Percentiles rank a stretch among this genome's conserved stretches.
Conservation (phyloP, 2,797 vertebrate genomes). For the Molossus alvarezi region DNA sequence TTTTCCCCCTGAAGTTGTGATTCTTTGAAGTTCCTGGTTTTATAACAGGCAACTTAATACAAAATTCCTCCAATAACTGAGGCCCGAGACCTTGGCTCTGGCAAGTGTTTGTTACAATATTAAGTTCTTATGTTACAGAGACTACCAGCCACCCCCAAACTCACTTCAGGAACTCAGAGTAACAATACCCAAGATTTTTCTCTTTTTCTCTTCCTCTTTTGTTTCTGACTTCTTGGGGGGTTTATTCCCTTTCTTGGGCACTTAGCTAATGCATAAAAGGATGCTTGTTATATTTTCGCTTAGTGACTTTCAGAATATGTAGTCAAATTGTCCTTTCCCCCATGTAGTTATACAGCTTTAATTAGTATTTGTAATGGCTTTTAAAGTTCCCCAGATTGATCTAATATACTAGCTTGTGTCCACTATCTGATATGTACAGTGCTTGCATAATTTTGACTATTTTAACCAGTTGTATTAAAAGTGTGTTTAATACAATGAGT, state of each 20-base stretch:
- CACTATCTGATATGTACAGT: not conserved
- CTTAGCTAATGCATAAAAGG: not conserved
- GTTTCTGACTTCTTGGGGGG: not conserved
- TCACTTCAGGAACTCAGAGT: no score
- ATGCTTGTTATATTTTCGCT: not conserved
- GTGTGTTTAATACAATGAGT: not conserved
- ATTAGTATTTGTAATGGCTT: constrained; percentile 13
- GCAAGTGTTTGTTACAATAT: not conserved
- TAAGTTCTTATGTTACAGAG: not conserved
- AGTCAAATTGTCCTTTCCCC: not conserved
- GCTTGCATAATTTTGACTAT: not conserved
- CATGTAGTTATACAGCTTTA: not conserved
- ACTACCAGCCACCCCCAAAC: not conserved
- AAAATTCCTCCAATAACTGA: constrained; percentile 21
- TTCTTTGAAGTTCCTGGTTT: constrained; percentile 22
- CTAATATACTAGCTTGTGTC: not conserved
- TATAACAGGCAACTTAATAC: not conserved
- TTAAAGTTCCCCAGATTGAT: not conserved
- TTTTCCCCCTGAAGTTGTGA: not conserved
- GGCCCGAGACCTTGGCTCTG: not conserved
- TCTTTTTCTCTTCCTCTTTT: not conserved
- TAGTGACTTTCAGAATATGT: not conserved
- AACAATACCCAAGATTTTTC: not conserved
- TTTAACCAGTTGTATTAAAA: constrained; percentile 20
- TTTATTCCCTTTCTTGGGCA: not conserved